Conservation (phyloP, 2,888 invertebrate species). For the Trichopria drosophilae region DNA sequence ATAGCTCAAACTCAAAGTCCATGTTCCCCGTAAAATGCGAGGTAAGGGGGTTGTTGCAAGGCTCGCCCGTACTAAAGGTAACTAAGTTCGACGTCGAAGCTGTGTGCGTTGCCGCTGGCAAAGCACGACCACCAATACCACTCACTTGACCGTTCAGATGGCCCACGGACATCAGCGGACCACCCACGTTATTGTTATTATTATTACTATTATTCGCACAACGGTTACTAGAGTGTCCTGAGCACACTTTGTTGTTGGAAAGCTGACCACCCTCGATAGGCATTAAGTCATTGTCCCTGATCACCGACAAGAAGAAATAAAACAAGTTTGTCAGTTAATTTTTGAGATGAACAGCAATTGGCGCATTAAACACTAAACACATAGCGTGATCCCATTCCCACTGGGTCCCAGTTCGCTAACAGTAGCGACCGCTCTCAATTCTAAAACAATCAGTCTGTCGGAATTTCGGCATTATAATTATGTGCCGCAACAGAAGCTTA, state of each 20-base stretch:
- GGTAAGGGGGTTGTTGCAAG: constrained; percentile 54
- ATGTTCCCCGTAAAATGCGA: constrained; percentile 48
- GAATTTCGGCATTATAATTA: too few relatives aligned
- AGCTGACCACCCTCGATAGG: constrained; percentile 58
- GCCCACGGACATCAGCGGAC: constrained; percentile 73
- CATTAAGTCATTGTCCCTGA: constrained; percentile 57
- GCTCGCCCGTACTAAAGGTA: constrained; percentile 49
- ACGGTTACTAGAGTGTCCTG: constrained; percentile 47
- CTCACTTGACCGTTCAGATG: constrained; percentile 68
- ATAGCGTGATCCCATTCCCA: too few relatives aligned
- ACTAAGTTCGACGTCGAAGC: constrained; percentile 47
- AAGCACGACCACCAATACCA: constrained; percentile 47
- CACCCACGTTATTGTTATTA: constrained; percentile 64
- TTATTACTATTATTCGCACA: constrained; percentile 55
- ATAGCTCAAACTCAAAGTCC: constrained; percentile 72
- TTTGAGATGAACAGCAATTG: too few relatives aligned
- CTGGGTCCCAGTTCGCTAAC: too few relatives aligned
- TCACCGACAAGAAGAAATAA: constrained; percentile 48
- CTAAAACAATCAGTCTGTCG: too few relatives aligned
- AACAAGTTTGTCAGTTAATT: too few relatives aligned
- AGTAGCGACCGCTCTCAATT: too few relatives aligned
- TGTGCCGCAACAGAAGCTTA: too few relatives aligned
- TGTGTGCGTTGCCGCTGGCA: constrained; percentile 44
- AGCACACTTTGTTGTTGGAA: constrained; percentile 57
- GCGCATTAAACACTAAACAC: too few relatives aligned